These are phyloP conservation scores for Meleagris gallopavo DNA, from an alignment of 2,113 vertebrate species.

Conservation along the genomic window DNA sequence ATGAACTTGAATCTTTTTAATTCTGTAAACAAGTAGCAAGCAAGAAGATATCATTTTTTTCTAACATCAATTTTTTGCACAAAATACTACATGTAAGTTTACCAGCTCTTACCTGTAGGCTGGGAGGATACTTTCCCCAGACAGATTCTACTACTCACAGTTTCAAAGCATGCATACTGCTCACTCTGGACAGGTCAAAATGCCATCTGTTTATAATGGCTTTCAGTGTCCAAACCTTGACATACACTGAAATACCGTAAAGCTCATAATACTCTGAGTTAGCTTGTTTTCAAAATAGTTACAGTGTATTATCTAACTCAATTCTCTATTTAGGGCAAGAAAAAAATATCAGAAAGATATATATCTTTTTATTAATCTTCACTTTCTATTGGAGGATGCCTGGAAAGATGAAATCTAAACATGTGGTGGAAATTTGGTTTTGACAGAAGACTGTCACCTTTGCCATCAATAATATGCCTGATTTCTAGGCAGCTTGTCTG, in stretches of 20 bases:
- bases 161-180: background rate
- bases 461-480: conserved; percentile 26
- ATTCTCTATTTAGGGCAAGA: conserved; percentile 10
- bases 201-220: background rate
- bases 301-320: background rate
- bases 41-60: background rate
- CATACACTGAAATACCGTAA: background rate
- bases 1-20: background rate
- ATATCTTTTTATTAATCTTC: background rate
- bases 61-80: background rate
- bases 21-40: background rate
- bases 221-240: background rate
- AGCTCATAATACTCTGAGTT: background rate
- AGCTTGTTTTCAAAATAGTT: background rate
- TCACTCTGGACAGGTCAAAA: background rate
- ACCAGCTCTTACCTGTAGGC: background rate
- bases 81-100: background rate
- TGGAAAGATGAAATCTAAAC: conserved; percentile 40
- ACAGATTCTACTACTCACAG: background rate
- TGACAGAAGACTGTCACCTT: conserved; percentile 13
- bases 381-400: background rate
- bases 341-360: background rate
- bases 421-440: conserved; percentile 47
- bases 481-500: conserved; percentile 24
- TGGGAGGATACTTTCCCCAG: background rate